Evolutionary conservation across 2,797 vertebrate species (phyloP), one percentile per base, ranked within the genome.

Genomic region (Pseudomugil gertrudae): DNA sequence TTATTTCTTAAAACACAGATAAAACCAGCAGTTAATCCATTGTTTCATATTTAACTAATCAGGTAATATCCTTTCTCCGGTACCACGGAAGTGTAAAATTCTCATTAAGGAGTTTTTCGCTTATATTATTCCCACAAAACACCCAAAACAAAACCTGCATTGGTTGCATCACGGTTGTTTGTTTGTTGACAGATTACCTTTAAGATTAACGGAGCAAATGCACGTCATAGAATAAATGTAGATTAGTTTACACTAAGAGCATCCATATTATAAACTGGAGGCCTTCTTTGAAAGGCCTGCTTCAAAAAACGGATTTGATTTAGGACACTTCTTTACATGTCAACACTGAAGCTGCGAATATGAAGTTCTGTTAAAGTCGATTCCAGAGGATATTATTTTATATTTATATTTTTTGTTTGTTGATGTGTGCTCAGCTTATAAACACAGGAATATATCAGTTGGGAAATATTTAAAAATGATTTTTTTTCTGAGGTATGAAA

Each of bases 231-330:
- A 35, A 38, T 27, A 9, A 55, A 54, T 35, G 27, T 43, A 7
- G 7, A 64, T 0, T 71, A 33, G 23, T 83, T 57, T 53, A 26
- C 66, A 40, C 26, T 36, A 21, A 5, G 21, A 56, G 32, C 23
- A 7, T 72, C 61, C 43, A 3, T 14, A 52, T 4, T 13, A 2
- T 11, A 50, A 24, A 24, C 58, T 40, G 48, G 29, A 85, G 90
- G 89, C 87, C 88, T 82, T 79, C 14, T 45, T 43, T 40, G 15
- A 63, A 53, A 82, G 76, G 79, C 68, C 69, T 36, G 17, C 24
- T 66, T 63, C 2, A 8, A 63, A 43, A 77, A 57, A 45, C 62
- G 1, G 84, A 48, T n/a, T 2, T 8, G 13, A 56, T 76, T 76
- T 43, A 9, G 43, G 11, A 11, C 5, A 56, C 23, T 48, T 21